Conservation (phyloP, 2,888 invertebrate species). For the Argynnis bischoffii region DNA sequence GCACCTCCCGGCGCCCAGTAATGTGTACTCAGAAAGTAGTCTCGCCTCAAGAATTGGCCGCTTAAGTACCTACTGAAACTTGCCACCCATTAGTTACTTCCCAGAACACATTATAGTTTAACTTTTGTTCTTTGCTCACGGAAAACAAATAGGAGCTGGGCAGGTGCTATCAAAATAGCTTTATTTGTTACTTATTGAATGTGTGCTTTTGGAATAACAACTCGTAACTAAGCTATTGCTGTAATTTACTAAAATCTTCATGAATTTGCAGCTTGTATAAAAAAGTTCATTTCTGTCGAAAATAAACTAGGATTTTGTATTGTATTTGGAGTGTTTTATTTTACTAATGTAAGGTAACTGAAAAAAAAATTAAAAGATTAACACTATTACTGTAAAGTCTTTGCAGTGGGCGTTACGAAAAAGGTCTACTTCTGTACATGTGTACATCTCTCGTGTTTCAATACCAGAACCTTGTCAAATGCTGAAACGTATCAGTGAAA, state of each 20-base stretch:
- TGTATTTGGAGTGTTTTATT: neutral
- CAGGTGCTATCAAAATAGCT: constrained; percentile 43
- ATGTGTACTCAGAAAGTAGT: constrained; percentile 78
- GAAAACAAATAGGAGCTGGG: constrained; percentile 52
- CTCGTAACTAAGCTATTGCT: neutral
- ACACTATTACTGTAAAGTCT: neutral
- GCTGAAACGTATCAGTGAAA: constrained; percentile 73
- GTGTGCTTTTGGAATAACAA: constrained; percentile 25
- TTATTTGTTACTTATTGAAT: constrained; percentile 36
- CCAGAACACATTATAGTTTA: constrained; percentile 73
- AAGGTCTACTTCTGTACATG: constrained; percentile 23
- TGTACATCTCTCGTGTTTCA: constrained; percentile 21
- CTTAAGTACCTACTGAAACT: constrained; percentile 76
- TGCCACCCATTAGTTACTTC: constrained; percentile 76
- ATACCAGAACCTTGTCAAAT: constrained; percentile 60
- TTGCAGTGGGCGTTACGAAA: constrained; percentile 12
- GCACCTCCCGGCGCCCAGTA: constrained; percentile 64
- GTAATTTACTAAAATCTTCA: too few species aligned
- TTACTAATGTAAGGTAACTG: too few species aligned
- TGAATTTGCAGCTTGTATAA: too few species aligned
- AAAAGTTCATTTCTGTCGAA: neutral
- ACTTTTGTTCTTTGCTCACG: constrained; percentile 67
- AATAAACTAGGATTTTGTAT: neutral
- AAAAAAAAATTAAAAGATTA: neutral
- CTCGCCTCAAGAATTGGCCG: constrained; percentile 71